phyloP scores from a whole-genome alignment of 2,113 vertebrate species.

The Dasypus novemcinctus region DNA sequence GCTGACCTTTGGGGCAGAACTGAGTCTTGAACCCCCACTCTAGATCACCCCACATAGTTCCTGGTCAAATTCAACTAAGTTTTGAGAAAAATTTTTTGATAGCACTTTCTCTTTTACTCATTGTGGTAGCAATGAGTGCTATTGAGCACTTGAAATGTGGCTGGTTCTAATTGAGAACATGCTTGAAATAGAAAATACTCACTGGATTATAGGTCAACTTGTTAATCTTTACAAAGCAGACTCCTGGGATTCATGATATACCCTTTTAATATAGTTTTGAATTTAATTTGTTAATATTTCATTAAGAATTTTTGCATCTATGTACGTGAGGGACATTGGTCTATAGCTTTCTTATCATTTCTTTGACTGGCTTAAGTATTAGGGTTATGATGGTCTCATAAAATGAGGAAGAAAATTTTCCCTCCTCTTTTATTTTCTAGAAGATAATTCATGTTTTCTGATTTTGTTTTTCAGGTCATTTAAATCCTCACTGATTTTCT shows the following conservation, averaged over 20 bases:
- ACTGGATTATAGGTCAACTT: neutral
- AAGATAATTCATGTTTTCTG: neutral
- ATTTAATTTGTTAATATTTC: constrained; percentile 18
- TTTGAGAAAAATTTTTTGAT: neutral
- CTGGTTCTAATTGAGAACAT: no score
- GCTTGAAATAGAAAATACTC: neutral
- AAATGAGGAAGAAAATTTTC: neutral
- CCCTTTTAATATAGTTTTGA: neutral
- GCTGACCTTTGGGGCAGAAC: neutral
- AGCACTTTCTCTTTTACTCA: neutral
- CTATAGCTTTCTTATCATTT: neutral
- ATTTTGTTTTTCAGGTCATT: neutral
- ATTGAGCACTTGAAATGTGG: no score
- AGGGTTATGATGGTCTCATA: neutral
- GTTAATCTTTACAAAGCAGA: neutral
- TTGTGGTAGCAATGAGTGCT: neutral
- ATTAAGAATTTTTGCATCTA: neutral
- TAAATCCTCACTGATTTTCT: neutral
- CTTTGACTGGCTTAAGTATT: neutral
- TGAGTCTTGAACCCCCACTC: neutral
- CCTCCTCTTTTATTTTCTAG: neutral
- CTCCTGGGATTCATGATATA: neutral
- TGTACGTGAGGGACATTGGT: neutral
- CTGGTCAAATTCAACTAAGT: neutral
- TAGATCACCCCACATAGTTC: neutral